Conservation (phyloP, 2,888 invertebrate species). For the Ceramica pisi region DNA sequence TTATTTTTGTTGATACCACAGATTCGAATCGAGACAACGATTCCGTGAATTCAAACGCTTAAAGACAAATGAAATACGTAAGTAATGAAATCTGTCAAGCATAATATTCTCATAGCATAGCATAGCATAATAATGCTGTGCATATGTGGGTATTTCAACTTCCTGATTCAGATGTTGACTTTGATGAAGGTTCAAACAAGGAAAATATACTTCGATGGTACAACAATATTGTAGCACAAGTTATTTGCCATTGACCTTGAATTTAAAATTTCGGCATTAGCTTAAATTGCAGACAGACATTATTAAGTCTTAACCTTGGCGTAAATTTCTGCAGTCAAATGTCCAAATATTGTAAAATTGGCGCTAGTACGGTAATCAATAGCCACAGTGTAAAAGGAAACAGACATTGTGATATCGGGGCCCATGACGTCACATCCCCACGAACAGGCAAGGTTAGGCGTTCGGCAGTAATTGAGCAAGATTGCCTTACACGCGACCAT, state of each 20-base stretch:
- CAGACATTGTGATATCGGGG: constrained; percentile 66
- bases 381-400: constrained; percentile 67
- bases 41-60: constrained; percentile 20
- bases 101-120: neutral
- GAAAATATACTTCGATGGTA: constrained; percentile 5
- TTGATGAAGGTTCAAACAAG: constrained; percentile 17
- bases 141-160: neutral
- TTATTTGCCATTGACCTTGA: constrained; percentile 37
- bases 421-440: constrained; percentile 76
- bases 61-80: neutral
- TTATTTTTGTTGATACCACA: constrained; percentile 73
- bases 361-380: constrained; percentile 49
- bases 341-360: constrained; percentile 40
- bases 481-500: constrained; percentile 80
- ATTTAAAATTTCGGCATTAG: constrained; percentile 18
- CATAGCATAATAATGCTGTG: too few relatives aligned
- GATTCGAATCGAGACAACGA: constrained; percentile 54
- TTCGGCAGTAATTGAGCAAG: constrained; percentile 81
- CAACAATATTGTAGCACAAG: constrained; percentile 20
- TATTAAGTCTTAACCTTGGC: constrained; percentile 30
- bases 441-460: constrained; percentile 77
- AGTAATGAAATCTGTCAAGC: constrained; percentile 3
- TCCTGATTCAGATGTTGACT: neutral
- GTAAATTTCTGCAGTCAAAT: constrained; percentile 24
- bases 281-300: constrained; percentile 27